Evolutionary conservation across 2,888 invertebrate species (phyloP), one percentile per base, ranked within the genome.

Genomic region (Oscheius sp.): DNA sequence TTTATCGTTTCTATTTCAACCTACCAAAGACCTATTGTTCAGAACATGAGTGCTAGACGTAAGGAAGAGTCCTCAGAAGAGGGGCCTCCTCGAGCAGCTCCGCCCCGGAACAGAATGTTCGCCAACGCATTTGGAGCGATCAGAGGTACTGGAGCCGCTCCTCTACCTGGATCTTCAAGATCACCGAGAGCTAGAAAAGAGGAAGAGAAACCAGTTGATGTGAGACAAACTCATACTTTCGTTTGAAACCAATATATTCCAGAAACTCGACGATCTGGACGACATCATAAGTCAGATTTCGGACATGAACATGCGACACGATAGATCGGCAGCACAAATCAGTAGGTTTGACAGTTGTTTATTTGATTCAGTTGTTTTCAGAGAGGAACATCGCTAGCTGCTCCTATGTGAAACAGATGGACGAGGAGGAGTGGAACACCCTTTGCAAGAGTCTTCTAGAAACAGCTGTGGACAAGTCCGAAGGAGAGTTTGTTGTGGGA

Each of bases 401-500:
- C 33, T 29, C 21, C 11, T 51, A 50, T 71, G 29, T 80, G 10
- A 76, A 75, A 2, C 62, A 74, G 47, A 80, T 82, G 79, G 74
- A 76, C n/a, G 79, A 79, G 47, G 76, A 77, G 5, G 79, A 80
- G 50, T 82, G 82, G 82, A 53, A 75, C 13, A 60, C 70, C 48
- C 71, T 82, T 57, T 74, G 76, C 50, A 60, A 75, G 42, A 55
- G 72, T 11, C 62, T 82, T 60, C 37, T 77, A 11, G 50, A 29
- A 33, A 76, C 78, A 29, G 81, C 80, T 0, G 9, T 81, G 21
- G 73, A 76, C 13, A 74, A 78, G n/a, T 71, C 74, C 13, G 81
- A 83, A 70, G 71, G 76, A 2, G 80, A 83, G 21, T 83, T 81
- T 48, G 74, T 80, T 9, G 76, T 79, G 1, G 81, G 79, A 62